These are phyloP conservation scores for Laupala kohalensis DNA, from an alignment of 1,140 invertebrate species.

Conservation along the genomic window DNA sequence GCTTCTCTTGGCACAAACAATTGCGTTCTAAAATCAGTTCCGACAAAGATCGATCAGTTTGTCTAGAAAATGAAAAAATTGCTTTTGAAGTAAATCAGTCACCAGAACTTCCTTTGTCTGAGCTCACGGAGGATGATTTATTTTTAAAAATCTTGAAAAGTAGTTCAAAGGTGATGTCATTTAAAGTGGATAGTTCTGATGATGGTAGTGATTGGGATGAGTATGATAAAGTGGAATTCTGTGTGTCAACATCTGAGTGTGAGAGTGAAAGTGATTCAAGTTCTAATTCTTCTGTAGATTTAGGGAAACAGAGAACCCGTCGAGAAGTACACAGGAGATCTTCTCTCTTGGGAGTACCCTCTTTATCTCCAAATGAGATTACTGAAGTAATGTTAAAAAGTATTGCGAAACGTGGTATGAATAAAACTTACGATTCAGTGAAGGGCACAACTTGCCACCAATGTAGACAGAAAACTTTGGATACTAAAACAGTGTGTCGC, in stretches of 20 bases:
- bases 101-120: too few species aligned
- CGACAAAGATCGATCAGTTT: too few species aligned
- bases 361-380: slow-evolving; percentile 21
- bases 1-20: too few species aligned
- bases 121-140: too few species aligned
- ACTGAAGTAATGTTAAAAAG: slow-evolving; percentile 27
- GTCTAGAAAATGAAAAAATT: too few species aligned
- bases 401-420: slow-evolving; percentile 20
- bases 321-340: not conserved
- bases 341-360: not conserved
- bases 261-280: too few species aligned
- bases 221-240: not conserved
- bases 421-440: slow-evolving; percentile 24
- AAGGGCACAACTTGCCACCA: slow-evolving; percentile 31
- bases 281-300: not conserved
- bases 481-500: slow-evolving; percentile 34
- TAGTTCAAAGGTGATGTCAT: too few species aligned
- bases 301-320: not conserved
- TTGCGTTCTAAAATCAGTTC: too few species aligned
- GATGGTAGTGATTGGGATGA: not conserved
- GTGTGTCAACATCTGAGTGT: not conserved
- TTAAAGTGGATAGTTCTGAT: not conserved
- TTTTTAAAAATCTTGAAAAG: too few species aligned
- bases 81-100: too few species aligned
- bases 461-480: slow-evolving; percentile 32